Evolutionary conservation across 2,113 vertebrate species (phyloP), one percentile per base, ranked within the genome.

Genomic region (Coracopsis vasa): DNA sequence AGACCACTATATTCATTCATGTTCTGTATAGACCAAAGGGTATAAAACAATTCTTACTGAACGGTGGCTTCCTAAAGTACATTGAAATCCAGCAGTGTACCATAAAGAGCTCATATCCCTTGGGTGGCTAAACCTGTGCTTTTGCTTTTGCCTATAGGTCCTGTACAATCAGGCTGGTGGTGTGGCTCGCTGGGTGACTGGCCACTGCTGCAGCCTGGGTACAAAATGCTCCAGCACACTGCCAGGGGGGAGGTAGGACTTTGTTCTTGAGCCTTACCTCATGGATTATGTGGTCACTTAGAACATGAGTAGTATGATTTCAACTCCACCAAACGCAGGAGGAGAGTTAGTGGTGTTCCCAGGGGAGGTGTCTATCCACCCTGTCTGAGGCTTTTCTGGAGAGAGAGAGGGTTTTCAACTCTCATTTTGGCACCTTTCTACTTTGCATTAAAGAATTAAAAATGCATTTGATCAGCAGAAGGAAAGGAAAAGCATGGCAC

Each of bases 381-480:
- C 11, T 75, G 4, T 41, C 37, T 60, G 51, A 86, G 45, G 25
- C 60, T 92, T 66, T 94, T 61, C 80, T 80, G 64, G 33, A 94
- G 35, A 51, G 45, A 62, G 67, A 31, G 53, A 83, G 58, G 53
- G n/a, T 50, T 48, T 73, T 74, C 25, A n/a, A 5, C 20, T 70
- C 39, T 64, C 1, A 4, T 64, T 53, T 62, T 51, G 27, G 37
- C 86, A 47, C 45, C 42, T 85, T 80, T 27, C 31, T 91, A 45
- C 45, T 91, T 78, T 71, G 39, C 86, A 78, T 78, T 86, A 71
- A 88, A 92, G 77, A 83, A 94, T 91, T 94, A 84, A 90, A 80
- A 86, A 66, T 71, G 56, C 27, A 56, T 75, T 87, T 72, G 51
- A 91, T 88, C 73, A 51, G 62, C 70, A 92, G 78, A 61, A 95